These are phyloP conservation scores for Helobdella robusta DNA, from an alignment of 2,888 invertebrate genomes.

Conservation along the genomic window DNA sequence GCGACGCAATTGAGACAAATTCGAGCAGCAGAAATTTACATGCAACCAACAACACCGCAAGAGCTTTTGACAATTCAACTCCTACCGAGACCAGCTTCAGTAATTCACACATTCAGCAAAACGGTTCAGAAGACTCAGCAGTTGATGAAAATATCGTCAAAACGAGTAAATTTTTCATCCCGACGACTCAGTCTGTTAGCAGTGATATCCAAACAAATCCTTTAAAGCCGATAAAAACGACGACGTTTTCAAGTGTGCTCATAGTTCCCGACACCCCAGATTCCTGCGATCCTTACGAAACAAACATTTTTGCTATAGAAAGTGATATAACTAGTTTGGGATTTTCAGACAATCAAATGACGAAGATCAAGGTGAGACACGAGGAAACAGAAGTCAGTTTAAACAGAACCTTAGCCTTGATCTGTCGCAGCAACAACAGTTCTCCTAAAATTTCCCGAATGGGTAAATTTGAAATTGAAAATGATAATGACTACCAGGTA, in stretches of 20 bases:
- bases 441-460: too few species aligned
- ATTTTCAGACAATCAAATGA: not conserved
- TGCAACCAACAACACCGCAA: too few species aligned
- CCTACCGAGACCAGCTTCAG: not conserved
- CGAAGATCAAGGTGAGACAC: slow-evolving; percentile 8
- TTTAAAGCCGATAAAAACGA: not conserved
- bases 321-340: not conserved
- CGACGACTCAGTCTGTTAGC: not conserved
- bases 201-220: not conserved
- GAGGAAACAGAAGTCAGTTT: slow-evolving; percentile 9
- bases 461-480: too few species aligned
- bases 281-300: not conserved
- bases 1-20: too few species aligned
- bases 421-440: slow-evolving; percentile 13
- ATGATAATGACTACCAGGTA: not conserved
- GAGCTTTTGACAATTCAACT: not conserved
- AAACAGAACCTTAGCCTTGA: not conserved
- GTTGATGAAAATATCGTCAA: not conserved
- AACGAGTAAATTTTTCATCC: too few species aligned
- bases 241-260: not conserved
- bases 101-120: not conserved
- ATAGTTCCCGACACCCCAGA: not conserved
- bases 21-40: too few species aligned
- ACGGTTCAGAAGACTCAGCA: slow-evolving; percentile 1
- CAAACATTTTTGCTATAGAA: not conserved